A percentile compares a stretch with the other conserved stretches of the same genome.
Conservation (phyloP, 2,113 vertebrate species). For the Corythoichthys haematopterus region DNA sequence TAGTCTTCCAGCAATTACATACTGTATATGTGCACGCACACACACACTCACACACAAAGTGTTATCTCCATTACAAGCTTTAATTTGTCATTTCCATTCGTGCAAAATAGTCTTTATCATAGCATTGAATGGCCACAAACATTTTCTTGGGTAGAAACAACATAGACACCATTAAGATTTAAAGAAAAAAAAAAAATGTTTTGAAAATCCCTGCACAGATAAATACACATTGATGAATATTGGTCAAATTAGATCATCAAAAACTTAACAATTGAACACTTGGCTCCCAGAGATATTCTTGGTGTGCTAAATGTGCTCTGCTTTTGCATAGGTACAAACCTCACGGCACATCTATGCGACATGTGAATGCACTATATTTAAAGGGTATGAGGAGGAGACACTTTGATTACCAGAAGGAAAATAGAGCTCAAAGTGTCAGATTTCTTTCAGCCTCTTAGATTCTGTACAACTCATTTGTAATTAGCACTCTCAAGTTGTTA, state of each 20-base stretch:
- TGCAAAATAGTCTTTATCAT: conserved; percentile 70
- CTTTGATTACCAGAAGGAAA: no score
- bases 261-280: conserved; percentile 23
- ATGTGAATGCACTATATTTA: no score
- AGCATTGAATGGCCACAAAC: no score
- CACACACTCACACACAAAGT: no score
- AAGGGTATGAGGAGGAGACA: no score
- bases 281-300: conserved; percentile 15
- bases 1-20: no score
- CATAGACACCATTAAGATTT: conserved; percentile 19
- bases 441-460: background rate
- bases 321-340: no score
- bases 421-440: no score
- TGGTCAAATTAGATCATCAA: conserved; percentile 34
- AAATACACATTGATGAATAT: conserved; percentile 36
- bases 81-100: conserved; percentile 10
- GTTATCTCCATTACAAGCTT: no score
- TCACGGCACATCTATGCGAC: no score
- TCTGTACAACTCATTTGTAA: background rate
- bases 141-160: conserved; percentile 29
- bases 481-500: background rate
- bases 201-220: conserved; percentile 69
- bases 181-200: conserved; percentile 52
- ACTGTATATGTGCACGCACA: no score
- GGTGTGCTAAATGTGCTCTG: background rate